A percentile compares a stretch with the other conserved stretches of the same genome.
These are phyloP conservation scores for Drosophila funebris DNA, from an alignment of 1,140 invertebrate genomes.

Conservation along the genomic window DNA sequence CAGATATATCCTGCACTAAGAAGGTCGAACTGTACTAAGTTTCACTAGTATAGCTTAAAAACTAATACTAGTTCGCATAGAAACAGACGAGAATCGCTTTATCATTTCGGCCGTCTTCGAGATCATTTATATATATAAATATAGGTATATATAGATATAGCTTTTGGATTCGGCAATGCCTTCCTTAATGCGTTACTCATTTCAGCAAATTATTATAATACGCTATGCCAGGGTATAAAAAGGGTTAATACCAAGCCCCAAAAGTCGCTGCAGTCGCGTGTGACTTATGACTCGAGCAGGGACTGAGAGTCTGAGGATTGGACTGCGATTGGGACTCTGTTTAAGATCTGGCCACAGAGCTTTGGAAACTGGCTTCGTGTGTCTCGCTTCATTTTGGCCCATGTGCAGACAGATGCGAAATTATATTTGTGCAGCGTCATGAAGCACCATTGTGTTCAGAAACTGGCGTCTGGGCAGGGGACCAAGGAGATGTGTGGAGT, in stretches of 20 bases:
- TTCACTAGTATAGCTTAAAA: too few species aligned
- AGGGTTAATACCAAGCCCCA: conserved; percentile 19
- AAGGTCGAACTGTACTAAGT: too few species aligned
- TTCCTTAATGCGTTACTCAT: too few species aligned
- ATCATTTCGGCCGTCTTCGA: too few species aligned
- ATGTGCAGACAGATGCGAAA: conserved; percentile 82
- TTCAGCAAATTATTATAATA: too few species aligned
- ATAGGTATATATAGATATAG: too few species aligned
- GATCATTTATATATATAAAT: too few species aligned
- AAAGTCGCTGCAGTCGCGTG: conserved; percentile 50
- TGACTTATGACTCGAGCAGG: conserved; percentile 53
- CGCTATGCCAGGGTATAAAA: too few species aligned
- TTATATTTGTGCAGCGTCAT: conserved; percentile 80
- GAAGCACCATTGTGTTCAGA: conserved; percentile 64
- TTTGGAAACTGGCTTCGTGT: conserved; percentile 15
- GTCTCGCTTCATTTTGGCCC: conserved; percentile 51
- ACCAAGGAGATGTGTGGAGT: conserved; percentile 3
- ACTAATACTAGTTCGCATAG: too few species aligned
- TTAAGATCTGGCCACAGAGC: not conserved
- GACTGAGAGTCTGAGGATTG: conserved; percentile 13
- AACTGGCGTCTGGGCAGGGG: conserved; percentile 27
- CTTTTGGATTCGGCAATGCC: too few species aligned
- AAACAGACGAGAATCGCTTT: too few species aligned
- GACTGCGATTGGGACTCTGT: not conserved
- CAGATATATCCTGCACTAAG: too few species aligned